Evolutionary conservation across 2,797 vertebrate genomes (phyloP), one percentile per base, ranked within the genome.

Genomic region (Gymnodraco acuticeps): DNA sequence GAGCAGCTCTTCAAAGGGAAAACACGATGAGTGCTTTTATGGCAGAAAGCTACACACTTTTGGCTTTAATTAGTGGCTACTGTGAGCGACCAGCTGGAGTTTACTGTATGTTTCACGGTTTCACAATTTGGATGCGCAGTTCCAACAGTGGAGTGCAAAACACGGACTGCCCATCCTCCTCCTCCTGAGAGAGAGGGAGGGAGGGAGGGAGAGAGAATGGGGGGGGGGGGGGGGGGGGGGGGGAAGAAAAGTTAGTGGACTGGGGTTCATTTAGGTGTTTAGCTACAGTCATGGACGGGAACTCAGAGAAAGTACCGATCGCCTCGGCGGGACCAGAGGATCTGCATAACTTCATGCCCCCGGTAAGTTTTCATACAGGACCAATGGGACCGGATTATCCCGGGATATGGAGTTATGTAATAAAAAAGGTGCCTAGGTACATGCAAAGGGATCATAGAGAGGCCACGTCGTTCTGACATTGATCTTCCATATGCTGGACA

Each of bases 301-400:
- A 75, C 85, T 96, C 93, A 59, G 97, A 97, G 92, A 97, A 98
- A 94, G 95, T 96, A 87, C 96, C 96, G 66, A 96, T 97, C 80
- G 93, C 96, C 73, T 89, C 94, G 23, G 96, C 87, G 50, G 97
- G 96, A 82, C 96, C 96, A 1, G 96, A 96, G 38, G 97, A 97
- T 77, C 77, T 94, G 72, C 96, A 97, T 80, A 94, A 95, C 59
- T 93, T 96, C 78, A 92, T 96, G 82, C 96, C 97, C 3, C 96
- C 96, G 69, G 97, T 98, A 93, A 97, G 97, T 95, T 51, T 78
- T 16, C 14, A 16, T 14, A 13, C 48, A 11, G 43, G 7, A 10
- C 48, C 20, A 23, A 0, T 41, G 14, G 10, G 54, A 5, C 13
- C 2, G 5, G 38, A 31, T 62, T 20, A 19, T 3, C 4, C 43